Base-by-base conservation (phyloP, 2,888 invertebrate genomes). In the Cacoxenus indagator region DNA sequence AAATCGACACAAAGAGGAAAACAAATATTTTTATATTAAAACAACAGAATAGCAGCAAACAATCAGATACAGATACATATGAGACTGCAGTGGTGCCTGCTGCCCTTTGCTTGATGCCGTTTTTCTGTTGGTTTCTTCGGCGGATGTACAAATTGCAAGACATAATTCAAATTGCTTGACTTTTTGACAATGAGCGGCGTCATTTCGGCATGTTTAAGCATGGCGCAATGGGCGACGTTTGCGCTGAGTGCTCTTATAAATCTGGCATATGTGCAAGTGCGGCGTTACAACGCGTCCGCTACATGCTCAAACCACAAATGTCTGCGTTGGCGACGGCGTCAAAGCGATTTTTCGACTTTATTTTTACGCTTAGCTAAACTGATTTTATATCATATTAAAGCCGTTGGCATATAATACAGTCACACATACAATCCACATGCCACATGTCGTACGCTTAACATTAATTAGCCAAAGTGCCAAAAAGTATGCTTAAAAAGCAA, bases 121-220 rank as follows among this genome's bases (percentile, higher is more conserved):
- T 51, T 51, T 6, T 51, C 19, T 51, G 51, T 9, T 37, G 37
- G 9, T 37, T 51, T 51, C 51, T 51, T 51, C 8, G 22, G 74
- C 78, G 80, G 82, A 80, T 82, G 81, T 83, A 82, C 82, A 82
- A 82, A 82, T 82, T 83, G 82, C 82, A 75, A 74, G 75, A 79
- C 83, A 84, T 84, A 84, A 84, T 84, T 84, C 84, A 84, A 83
- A 84, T 79, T 76, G 78, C 76, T 83, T 82, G 83, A 84, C 83
- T 78, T 77, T 77, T 79, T 83, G 81, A 82, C 82, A 80, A 78
- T 81, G 81, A 81, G 81, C 81, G 77, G 77, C 76, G 78, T 74
- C 72, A 77, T 72, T 71, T 31, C 37, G 17, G 55, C 17, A 48
- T 46, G 29, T 70, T 62, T 74, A 68, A 66, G 59, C 26, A 59